Conservation (phyloP, 2,113 vertebrate genomes). For the Sus scrofa region DNA sequence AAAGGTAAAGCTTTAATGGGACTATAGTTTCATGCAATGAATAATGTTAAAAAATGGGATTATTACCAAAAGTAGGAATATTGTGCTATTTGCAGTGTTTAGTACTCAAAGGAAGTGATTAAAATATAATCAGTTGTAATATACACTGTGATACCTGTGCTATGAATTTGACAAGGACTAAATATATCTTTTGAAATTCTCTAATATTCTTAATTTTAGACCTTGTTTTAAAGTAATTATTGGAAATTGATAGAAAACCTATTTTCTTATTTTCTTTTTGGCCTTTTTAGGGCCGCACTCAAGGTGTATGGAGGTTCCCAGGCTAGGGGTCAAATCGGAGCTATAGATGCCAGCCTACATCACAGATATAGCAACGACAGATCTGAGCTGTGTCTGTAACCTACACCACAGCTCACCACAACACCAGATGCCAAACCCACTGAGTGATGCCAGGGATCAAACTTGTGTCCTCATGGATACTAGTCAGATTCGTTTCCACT, state of each 20-base stretch:
- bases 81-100: not conserved
- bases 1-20: not conserved
- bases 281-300: no score
- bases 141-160: not conserved
- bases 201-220: not conserved
- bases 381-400: no score
- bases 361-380: no score
- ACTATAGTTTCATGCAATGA: not conserved
- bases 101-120: not conserved
- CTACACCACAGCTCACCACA: no score
- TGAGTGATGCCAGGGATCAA: no score
- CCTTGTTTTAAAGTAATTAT: not conserved
- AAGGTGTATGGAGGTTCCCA: no score
- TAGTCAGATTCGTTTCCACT: no score
- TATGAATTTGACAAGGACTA: not conserved
- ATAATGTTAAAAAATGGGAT: not conserved
- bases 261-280: no score
- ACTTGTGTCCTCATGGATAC: no score
- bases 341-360: no score
- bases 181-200: not conserved
- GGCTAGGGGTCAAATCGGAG: no score
- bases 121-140: not conserved
- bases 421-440: no score
- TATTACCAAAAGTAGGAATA: not conserved
- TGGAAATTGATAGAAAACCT: constrained; percentile 17